A percentile compares a stretch with the other conserved stretches of the same genome.
Evolutionary conservation across 2,888 invertebrate species (phyloP).

Genomic region (Drosophila affinis): DNA sequence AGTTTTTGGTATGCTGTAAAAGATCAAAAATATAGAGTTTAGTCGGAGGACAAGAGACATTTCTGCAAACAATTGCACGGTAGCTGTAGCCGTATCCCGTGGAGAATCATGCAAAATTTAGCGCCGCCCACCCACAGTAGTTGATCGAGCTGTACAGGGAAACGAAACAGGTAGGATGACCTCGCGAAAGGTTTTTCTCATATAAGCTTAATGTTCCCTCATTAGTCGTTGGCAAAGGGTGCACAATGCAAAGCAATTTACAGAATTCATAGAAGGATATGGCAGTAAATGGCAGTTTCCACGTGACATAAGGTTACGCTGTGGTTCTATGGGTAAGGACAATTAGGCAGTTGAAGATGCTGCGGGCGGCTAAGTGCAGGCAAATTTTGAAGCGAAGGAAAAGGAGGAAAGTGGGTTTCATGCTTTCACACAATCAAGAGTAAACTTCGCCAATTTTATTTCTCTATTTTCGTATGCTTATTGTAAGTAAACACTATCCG

Average conservation of each 20-base stretch:
- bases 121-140: constrained; percentile 42
- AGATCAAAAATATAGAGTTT: constrained; percentile 21
- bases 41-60: constrained; percentile 24
- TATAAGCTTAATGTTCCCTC: constrained; percentile 28
- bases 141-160: constrained; percentile 16
- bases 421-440: constrained; percentile 14
- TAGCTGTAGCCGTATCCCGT: constrained; percentile 21
- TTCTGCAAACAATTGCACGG: constrained; percentile 35
- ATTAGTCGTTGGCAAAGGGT: constrained; percentile 35
- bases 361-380: constrained; percentile 18
- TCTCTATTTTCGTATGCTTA: constrained; percentile 41
- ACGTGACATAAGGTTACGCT: constrained; percentile 23
- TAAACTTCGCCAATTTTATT: constrained; percentile 22
- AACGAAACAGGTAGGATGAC: constrained; percentile 16
- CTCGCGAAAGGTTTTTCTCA: constrained; percentile 12
- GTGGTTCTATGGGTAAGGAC: constrained; percentile 14
- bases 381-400: constrained; percentile 11
- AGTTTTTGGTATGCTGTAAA: constrained; percentile 73
- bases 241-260: constrained; percentile 22
- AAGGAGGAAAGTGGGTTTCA: constrained; percentile 11
- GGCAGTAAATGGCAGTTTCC: background rate
- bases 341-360: constrained; percentile 36
- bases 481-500: constrained; percentile 46
- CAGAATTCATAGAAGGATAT: constrained; percentile 27
- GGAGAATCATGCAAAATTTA: constrained; percentile 24